Evolutionary conservation across 2,113 vertebrate species (phyloP).

Genomic region (Saguinus imperator): DNA sequence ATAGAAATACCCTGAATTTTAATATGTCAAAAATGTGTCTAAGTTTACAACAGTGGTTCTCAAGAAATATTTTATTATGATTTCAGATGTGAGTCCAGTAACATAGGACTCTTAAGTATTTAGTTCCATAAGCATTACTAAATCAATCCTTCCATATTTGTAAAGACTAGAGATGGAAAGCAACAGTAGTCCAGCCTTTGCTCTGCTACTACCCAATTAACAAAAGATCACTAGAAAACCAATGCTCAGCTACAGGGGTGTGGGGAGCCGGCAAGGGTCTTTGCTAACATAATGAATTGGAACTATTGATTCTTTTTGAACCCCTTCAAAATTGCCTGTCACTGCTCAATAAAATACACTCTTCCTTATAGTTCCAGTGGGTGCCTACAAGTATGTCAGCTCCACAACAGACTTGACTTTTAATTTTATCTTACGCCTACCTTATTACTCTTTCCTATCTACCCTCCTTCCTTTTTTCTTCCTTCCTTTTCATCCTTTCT

Average conservation of each 20-base stretch:
- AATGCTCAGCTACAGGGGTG: not conserved
- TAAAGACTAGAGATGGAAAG: not conserved
- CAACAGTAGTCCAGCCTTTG: not conserved
- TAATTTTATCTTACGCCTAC: not conserved
- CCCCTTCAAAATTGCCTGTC: not conserved
- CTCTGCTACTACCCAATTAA: not conserved
- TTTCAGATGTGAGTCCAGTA: slow-evolving; percentile 39
- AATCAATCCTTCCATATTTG: slow-evolving; percentile 7
- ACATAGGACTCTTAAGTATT: slow-evolving; percentile 42
- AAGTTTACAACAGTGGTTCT: slow-evolving; percentile 36
- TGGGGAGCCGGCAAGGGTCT: not conserved
- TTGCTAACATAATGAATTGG: not conserved
- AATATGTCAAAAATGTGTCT: slow-evolving; percentile 55
- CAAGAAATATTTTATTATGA: slow-evolving; percentile 65
- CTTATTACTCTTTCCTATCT: not conserved
- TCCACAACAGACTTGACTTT: not conserved
- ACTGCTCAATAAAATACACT: rapidly evolving
- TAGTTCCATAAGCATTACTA: slow-evolving; percentile 7
- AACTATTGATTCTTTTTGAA: not conserved
- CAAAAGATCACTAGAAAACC: not conserved
- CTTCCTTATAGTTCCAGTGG: not conserved
- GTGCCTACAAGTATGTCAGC: not conserved
- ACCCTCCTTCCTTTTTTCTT: not conserved
- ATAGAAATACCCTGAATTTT: slow-evolving; percentile 51
- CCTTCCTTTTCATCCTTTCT: not conserved